These are phyloP conservation scores for Proctacanthus coquilletti DNA, from an alignment of 1,140 invertebrate species.

Conservation along the genomic window DNA sequence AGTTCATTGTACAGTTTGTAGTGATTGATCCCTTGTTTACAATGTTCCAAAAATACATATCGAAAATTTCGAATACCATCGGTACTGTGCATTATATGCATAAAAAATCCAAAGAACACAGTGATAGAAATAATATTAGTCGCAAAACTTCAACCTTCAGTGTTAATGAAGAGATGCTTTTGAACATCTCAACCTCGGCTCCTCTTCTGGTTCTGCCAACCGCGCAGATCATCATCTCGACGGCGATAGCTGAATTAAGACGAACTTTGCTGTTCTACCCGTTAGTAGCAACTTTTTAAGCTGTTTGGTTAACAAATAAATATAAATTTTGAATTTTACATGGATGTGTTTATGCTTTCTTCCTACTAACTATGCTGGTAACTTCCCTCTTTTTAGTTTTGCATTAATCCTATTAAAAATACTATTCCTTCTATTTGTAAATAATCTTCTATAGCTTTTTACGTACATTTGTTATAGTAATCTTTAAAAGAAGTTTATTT, in stretches of 20 bases:
- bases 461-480: too few species aligned
- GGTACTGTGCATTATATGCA: slow-evolving; percentile 4
- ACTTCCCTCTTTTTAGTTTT: too few species aligned
- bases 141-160: slow-evolving; percentile 6
- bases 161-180: slow-evolving; percentile 9
- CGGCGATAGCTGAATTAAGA: slow-evolving; percentile 32
- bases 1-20: neutral
- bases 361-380: too few species aligned
- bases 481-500: too few species aligned
- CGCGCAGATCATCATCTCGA: slow-evolving; percentile 39
- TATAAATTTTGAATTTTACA: too few species aligned
- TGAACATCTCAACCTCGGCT: slow-evolving; percentile 32
- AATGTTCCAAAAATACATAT: slow-evolving; percentile 6
- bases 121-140: slow-evolving; percentile 1
- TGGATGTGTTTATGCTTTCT: too few species aligned
- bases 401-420: too few species aligned
- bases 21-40: neutral
- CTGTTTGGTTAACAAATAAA: too few species aligned
- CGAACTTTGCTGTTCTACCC: slow-evolving; percentile 12
- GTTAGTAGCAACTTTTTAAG: neutral
- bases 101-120: neutral
- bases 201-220: slow-evolving; percentile 38
- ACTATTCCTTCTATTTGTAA: too few species aligned
- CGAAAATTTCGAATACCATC: slow-evolving; percentile 4
- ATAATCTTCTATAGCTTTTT: too few species aligned